These are phyloP conservation scores for Aphrophora alni DNA, from an alignment of 2,888 invertebrate species.

Conservation along the genomic window DNA sequence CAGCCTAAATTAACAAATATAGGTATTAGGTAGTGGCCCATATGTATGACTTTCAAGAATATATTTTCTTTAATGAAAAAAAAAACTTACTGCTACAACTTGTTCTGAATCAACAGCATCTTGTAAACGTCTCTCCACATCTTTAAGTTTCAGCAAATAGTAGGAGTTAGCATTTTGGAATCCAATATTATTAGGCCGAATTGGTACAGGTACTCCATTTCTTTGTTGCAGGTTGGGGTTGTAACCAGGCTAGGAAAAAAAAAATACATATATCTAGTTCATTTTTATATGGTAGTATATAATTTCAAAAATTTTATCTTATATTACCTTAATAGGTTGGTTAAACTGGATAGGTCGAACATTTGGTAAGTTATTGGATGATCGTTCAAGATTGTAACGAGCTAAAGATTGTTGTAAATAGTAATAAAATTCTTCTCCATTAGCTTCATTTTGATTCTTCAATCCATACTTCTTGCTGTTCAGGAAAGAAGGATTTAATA, in stretches of 20 bases:
- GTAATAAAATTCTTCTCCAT: conserved; percentile 58
- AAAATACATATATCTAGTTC: not conserved
- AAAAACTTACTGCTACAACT: conserved; percentile 14
- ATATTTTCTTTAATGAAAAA: not conserved
- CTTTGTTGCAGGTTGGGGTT: conserved; percentile 64
- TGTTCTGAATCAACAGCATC: conserved; percentile 25
- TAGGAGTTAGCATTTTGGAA: conserved; percentile 66
- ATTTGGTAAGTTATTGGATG: conserved; percentile 61
- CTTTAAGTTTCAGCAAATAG: conserved; percentile 55
- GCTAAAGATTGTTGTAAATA: conserved; percentile 71
- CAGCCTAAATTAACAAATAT: conserved; percentile 53
- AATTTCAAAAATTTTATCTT: not conserved
- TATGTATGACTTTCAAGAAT: too few species aligned
- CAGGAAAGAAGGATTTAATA: conserved; percentile 63
- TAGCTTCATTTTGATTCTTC: conserved; percentile 26
- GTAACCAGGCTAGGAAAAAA: conserved; percentile 57
- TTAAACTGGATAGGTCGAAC: conserved; percentile 61
- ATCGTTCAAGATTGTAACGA: conserved; percentile 63
- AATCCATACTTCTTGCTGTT: conserved; percentile 36
- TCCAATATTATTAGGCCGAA: conserved; percentile 60
- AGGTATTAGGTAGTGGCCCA: too few species aligned
- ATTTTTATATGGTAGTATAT: not conserved
- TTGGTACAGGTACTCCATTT: conserved; percentile 64
- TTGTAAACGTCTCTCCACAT: conserved; percentile 27
- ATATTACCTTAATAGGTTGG: conserved; percentile 51